A percentile compares a stretch with the other conserved stretches of the same genome.
Evolutionary conservation across 2,888 invertebrate species (phyloP).

Genomic region (Aquatica leii): DNA sequence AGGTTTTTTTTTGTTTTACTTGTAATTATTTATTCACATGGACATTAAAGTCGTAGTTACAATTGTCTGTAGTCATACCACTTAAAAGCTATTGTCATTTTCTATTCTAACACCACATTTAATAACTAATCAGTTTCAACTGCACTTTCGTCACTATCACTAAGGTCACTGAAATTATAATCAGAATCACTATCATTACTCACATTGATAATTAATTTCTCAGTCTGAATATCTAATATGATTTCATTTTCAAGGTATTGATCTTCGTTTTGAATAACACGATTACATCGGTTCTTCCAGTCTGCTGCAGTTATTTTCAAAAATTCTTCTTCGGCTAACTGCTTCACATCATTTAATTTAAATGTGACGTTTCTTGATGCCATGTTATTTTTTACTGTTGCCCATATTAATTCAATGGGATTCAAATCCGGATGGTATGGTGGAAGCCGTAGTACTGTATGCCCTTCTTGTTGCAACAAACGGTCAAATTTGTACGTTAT

Average conservation of each 20-base stretch:
- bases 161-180: neutral
- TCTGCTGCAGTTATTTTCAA: constrained; percentile 16
- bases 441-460: constrained; percentile 41
- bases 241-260: neutral
- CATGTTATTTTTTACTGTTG: constrained; percentile 37
- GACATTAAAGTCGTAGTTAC: too few relatives aligned
- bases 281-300: constrained; percentile 25
- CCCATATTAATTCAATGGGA: constrained; percentile 47
- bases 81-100: too few relatives aligned
- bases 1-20: too few relatives aligned
- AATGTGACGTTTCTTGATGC: constrained; percentile 37
- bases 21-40: too few relatives aligned
- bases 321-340: constrained; percentile 31
- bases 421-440: constrained; percentile 27
- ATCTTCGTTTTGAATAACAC: constrained; percentile 20
- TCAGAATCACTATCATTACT: neutral
- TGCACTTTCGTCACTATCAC: neutral
- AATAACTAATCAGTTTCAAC: too few relatives aligned
- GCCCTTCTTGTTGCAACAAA: constrained; percentile 33
- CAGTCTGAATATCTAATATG: neutral
- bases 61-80: too few relatives aligned
- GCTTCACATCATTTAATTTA: constrained; percentile 32
- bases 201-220: neutral
- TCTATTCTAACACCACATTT: too few relatives aligned
- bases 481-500: constrained; percentile 1